Percentiles rank a stretch among this genome's conserved stretches.
Conservation (phyloP, 2,113 vertebrate genomes). For the Oostethus manadensis region DNA sequence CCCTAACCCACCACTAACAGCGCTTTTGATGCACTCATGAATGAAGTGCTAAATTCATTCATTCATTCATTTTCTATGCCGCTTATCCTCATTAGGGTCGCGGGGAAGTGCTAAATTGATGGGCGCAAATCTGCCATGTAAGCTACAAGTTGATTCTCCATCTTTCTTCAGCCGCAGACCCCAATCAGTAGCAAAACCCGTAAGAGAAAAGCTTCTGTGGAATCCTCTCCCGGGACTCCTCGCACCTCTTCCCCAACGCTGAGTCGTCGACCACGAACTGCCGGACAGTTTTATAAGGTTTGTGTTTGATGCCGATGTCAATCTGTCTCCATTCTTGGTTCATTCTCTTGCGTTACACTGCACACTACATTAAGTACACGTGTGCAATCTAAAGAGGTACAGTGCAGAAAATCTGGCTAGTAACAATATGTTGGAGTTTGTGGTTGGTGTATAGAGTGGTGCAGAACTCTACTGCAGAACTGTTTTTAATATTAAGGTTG, state of each 20-base stretch:
- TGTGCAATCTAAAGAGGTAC: not conserved
- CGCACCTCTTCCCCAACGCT: slow-evolving; percentile 37
- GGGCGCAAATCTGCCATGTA: no score
- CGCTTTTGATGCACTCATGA: slow-evolving; percentile 31
- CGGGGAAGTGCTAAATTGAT: slow-evolving; percentile 10
- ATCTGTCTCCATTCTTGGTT: not conserved
- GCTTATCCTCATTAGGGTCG: no score
- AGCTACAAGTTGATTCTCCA: not conserved
- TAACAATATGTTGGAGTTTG: no score
- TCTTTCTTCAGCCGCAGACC: slow-evolving; percentile 33
- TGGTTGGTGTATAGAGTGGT: no score
- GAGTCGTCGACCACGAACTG: slow-evolving; percentile 5
- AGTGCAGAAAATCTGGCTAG: not conserved
- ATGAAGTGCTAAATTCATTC: slow-evolving; percentile 23
- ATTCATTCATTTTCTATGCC: no score
- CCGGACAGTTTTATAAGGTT: slow-evolving; percentile 51
- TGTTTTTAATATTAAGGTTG: no score
- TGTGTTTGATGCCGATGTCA: not conserved
- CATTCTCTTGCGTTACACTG: not conserved
- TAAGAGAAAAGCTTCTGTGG: slow-evolving; percentile 41
- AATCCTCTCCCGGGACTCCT: slow-evolving; percentile 40
- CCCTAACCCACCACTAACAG: slow-evolving; percentile 11
- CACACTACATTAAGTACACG: not conserved
- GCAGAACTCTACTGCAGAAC: no score
- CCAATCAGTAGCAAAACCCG: slow-evolving; percentile 26